Conservation (phyloP, 2,797 vertebrate species). For the Leptodon cayanensis region DNA sequence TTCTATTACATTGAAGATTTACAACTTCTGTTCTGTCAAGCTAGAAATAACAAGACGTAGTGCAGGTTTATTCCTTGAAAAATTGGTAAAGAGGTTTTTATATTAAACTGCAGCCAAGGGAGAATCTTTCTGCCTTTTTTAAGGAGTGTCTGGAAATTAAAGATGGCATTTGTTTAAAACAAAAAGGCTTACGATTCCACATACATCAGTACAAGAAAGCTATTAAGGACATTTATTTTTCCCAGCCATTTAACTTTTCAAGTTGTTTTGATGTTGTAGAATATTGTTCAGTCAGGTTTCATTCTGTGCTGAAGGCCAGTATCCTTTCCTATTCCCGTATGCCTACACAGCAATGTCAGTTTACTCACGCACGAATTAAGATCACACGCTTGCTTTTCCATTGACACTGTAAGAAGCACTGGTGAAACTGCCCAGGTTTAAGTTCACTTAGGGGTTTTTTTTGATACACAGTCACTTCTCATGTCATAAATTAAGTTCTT, state of each 20-base stretch:
- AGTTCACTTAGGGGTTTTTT: background rate
- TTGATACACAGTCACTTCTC: background rate
- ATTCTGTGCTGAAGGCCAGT: background rate
- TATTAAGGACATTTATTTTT: background rate
- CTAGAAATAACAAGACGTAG: background rate
- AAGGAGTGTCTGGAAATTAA: background rate
- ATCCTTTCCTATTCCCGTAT: background rate
- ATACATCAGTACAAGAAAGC: background rate
- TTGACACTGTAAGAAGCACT: background rate
- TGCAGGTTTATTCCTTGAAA: background rate
- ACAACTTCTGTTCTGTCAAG: background rate
- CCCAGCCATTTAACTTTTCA: background rate
- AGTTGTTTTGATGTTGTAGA: background rate
- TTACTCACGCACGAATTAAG: background rate
- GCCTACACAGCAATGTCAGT: background rate
- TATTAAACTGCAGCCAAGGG: background rate
- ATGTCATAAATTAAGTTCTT: background rate
- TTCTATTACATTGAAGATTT: background rate
- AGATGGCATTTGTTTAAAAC: background rate
- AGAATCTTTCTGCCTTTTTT: background rate
- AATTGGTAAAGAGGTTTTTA: background rate
- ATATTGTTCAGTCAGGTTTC: background rate
- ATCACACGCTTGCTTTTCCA: background rate
- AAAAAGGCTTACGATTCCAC: background rate
- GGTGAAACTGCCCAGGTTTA: background rate